Percentiles rank a stretch among this genome's conserved stretches.
phyloP scores from a whole-genome alignment of 1,140 invertebrate species.

The Zaprionus lachaisei region DNA sequence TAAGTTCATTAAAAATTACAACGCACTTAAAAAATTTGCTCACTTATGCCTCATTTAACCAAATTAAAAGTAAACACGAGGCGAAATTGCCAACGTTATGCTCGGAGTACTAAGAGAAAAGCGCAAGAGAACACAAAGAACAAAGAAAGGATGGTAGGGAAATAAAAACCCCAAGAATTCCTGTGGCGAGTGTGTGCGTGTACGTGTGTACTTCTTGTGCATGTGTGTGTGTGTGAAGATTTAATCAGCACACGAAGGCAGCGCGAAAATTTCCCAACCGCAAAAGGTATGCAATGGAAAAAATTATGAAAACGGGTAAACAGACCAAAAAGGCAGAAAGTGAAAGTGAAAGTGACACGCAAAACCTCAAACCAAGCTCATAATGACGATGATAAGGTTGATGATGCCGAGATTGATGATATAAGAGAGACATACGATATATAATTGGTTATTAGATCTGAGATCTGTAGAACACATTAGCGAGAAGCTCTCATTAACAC shows the following conservation, averaged over 20 bases:
- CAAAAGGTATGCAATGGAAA: conserved; percentile 76
- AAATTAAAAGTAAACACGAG: conserved; percentile 82
- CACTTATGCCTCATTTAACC: conserved; percentile 81
- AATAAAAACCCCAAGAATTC: conserved; percentile 22
- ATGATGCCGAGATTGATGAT: conserved; percentile 27
- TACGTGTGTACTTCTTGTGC: conserved; percentile 12
- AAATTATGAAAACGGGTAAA: conserved; percentile 69
- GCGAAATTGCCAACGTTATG: conserved; percentile 41
- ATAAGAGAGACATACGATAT: neutral
- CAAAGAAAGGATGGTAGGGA: conserved; percentile 41
- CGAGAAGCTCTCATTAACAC: neutral
- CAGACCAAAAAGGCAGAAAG: conserved; percentile 44
- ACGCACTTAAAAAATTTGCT: conserved; percentile 75
- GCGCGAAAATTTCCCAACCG: conserved; percentile 51
- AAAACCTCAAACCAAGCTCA: conserved; percentile 17
- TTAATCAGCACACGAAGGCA: conserved; percentile 56
- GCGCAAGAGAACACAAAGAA: conserved; percentile 19
- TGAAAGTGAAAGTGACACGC: conserved; percentile 74
- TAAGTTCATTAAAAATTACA: conserved; percentile 79
- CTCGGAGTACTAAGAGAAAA: conserved; percentile 37
- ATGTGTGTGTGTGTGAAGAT: conserved; percentile 47
- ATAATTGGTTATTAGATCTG: conserved; percentile 4
- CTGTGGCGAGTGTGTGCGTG: conserved; percentile 5
- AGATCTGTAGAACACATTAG: neutral
- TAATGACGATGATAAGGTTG: conserved; percentile 2